Evolutionary conservation across 2,888 invertebrate species (phyloP).

Genomic region (Volucella zonaria): DNA sequence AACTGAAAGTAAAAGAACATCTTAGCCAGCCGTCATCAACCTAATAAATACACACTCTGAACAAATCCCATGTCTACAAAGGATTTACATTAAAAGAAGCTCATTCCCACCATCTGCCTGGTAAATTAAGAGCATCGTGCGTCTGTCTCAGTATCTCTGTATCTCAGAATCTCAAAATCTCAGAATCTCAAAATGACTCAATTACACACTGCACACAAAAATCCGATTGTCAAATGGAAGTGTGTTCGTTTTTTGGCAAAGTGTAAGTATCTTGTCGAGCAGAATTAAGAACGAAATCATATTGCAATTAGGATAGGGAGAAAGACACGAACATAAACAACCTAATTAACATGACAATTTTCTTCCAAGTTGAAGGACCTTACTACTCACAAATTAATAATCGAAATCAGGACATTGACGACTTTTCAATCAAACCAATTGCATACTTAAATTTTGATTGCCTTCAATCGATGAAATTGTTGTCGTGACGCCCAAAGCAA

Average conservation of each 20-base stretch:
- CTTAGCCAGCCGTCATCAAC: conserved; percentile 26
- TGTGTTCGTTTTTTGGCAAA: conserved; percentile 28
- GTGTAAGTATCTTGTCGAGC: not conserved
- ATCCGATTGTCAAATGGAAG: conserved; percentile 12
- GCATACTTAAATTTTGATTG: conserved; percentile 30
- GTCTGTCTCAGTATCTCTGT: not conserved
- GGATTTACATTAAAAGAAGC: conserved; percentile 43
- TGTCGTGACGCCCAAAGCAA: not conserved
- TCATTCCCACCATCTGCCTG: conserved; percentile 22
- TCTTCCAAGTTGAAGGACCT: conserved; percentile 24
- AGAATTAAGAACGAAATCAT: conserved; percentile 3
- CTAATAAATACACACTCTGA: conserved; percentile 26
- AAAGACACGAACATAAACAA: not conserved
- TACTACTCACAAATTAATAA: not conserved
- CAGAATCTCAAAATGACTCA: conserved; percentile 21
- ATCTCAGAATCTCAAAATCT: no score
- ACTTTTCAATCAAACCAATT: conserved; percentile 17
- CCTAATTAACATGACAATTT: conserved; percentile 32
- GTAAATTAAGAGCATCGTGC: conserved; percentile 26
- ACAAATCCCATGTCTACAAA: conserved; percentile 20
- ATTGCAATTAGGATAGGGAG: not conserved
- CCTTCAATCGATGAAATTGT: not conserved
- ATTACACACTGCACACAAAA: conserved; percentile 33
- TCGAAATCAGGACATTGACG: not conserved
- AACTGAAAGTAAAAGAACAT: conserved; percentile 5